Evolutionary conservation across 2,888 invertebrate genomes (phyloP).

Genomic region (Hesperia comma): DNA sequence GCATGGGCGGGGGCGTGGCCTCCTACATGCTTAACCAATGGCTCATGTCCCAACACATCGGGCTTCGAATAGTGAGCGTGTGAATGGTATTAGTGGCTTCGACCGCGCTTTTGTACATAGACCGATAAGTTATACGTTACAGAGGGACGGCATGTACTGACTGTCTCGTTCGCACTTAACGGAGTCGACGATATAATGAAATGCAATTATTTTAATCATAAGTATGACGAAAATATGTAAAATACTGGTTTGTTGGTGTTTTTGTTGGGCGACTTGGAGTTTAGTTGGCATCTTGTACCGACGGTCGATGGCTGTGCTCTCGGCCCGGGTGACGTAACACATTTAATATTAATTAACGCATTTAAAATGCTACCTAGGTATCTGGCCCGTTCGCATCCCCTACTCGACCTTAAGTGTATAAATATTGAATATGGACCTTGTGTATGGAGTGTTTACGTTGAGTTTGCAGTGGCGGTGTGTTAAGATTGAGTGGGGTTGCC

Average conservation of each 20-base stretch:
- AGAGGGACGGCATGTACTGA: neutral
- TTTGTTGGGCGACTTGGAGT: slow-evolving; percentile 1
- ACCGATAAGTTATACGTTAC: slow-evolving; percentile 9
- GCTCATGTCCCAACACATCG: slow-evolving; percentile 10
- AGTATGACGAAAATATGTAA: slow-evolving; percentile 13
- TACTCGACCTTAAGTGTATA: slow-evolving; percentile 30
- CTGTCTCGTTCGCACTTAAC: slow-evolving; percentile 5
- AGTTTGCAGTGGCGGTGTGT: slow-evolving; percentile 28
- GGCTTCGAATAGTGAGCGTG: slow-evolving; percentile 13
- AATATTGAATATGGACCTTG: slow-evolving; percentile 41
- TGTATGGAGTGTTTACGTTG: slow-evolving; percentile 19
- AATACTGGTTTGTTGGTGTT: slow-evolving; percentile 10
- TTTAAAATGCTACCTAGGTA: slow-evolving; percentile 46
- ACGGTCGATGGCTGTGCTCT: slow-evolving; percentile 18
- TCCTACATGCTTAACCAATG: too few relatives aligned
- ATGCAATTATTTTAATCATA: slow-evolving; percentile 10
- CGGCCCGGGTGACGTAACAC: slow-evolving; percentile 37
- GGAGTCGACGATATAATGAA: neutral
- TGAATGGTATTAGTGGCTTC: slow-evolving; percentile 17
- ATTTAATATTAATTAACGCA: slow-evolving; percentile 44
- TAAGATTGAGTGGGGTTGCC: slow-evolving; percentile 32
- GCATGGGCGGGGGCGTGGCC: neutral
- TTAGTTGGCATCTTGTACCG: slow-evolving; percentile 2
- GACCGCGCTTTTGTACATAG: slow-evolving; percentile 18
- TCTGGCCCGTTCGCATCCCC: slow-evolving; percentile 24